Percentiles rank a stretch among this genome's conserved stretches.
These are phyloP conservation scores for Chromis chromis DNA, from an alignment of 2,797 vertebrate species.

Conservation along the genomic window DNA sequence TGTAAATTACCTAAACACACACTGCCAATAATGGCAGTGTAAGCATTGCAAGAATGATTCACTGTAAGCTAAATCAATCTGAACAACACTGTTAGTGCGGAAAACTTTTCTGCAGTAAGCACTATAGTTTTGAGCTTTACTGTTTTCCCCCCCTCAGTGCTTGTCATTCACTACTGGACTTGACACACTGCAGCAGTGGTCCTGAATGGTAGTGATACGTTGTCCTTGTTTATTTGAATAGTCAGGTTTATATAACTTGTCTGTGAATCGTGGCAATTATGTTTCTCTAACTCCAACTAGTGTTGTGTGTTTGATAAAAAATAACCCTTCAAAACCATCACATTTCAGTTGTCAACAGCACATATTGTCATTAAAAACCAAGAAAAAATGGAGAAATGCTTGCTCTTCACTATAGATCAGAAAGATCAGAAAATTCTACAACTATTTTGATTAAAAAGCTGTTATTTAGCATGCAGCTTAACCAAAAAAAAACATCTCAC, in stretches of 20 bases:
- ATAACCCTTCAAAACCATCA: no score
- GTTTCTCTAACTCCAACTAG: not conserved
- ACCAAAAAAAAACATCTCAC: no score
- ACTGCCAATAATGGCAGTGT: conserved; percentile 56
- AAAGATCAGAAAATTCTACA: not conserved
- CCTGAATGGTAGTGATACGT: not conserved
- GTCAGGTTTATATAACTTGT: not conserved
- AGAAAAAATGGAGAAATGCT: not conserved
- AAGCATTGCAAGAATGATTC: conserved; percentile 49
- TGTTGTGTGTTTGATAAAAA: not conserved
- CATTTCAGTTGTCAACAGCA: not conserved
- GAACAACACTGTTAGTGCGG: conserved; percentile 24
- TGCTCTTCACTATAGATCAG: no score
- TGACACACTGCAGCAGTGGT: not conserved
- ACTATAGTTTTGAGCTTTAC: conserved; percentile 21
- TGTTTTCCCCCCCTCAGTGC: conserved; percentile 4
- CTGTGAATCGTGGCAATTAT: not conserved
- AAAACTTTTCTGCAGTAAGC: conserved; percentile 41
- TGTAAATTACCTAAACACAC: conserved; percentile 62
- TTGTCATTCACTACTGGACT: conserved; percentile 28
- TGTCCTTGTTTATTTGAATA: not conserved
- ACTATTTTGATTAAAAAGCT: no score
- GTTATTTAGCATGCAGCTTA: not conserved
- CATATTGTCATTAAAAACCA: not conserved
- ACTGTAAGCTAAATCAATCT: conserved; percentile 52